These are phyloP conservation scores for Agriotes lineatus DNA, from an alignment of 2,888 invertebrate genomes.

Conservation along the genomic window DNA sequence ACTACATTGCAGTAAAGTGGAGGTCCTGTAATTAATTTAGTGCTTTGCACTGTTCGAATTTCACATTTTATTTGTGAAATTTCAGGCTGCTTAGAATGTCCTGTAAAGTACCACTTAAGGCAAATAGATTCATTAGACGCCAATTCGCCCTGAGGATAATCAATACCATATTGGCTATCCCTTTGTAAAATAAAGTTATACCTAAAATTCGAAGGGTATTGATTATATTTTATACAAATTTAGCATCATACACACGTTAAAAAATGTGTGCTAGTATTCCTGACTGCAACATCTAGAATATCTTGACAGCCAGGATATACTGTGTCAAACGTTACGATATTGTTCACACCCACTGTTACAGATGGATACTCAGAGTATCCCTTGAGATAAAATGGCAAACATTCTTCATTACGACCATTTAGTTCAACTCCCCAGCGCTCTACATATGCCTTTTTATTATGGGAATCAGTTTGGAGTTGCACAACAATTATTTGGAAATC, in stretches of 20 bases:
- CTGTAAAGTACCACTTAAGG: constrained; percentile 42
- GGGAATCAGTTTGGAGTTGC: constrained; percentile 58
- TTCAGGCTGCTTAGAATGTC: constrained; percentile 22
- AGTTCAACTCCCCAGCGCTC: constrained; percentile 66
- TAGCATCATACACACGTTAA: constrained; percentile 55
- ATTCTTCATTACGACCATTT: constrained; percentile 61
- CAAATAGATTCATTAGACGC: constrained; percentile 49
- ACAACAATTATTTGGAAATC: constrained; percentile 63
- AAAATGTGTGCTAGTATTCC: constrained; percentile 63
- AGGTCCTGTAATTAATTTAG: constrained; percentile 20
- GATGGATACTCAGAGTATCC: constrained; percentile 63
- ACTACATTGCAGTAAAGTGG: constrained; percentile 36
- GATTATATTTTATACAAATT: too few species aligned
- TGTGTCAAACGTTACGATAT: constrained; percentile 60
- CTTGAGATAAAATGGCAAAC: constrained; percentile 60
- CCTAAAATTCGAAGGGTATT: constrained; percentile 34
- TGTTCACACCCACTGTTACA: constrained; percentile 57
- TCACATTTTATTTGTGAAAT: constrained; percentile 34
- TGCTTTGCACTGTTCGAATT: constrained; percentile 23
- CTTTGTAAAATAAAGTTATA: constrained; percentile 44
- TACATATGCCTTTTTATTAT: constrained; percentile 56
- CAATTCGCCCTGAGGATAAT: constrained; percentile 49
- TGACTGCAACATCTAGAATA: constrained; percentile 56
- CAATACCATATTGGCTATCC: constrained; percentile 31
- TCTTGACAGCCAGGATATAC: constrained; percentile 62